Evolutionary conservation across 2,797 vertebrate species (phyloP).

Genomic region (Phataginus tetradactyla): DNA sequence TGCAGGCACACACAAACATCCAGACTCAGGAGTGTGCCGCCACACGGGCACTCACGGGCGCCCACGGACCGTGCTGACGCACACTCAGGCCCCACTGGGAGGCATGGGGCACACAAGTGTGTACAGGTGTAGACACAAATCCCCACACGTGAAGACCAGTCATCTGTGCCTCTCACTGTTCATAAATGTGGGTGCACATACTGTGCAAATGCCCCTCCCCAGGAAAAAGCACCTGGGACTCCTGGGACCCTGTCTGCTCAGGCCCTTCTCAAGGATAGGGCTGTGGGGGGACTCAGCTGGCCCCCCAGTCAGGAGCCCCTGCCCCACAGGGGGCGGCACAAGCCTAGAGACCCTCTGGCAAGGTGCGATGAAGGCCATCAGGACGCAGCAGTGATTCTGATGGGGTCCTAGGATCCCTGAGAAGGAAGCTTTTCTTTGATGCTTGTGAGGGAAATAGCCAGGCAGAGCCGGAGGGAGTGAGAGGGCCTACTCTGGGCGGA

Average conservation of each 20-base stretch:
- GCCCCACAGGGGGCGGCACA: neutral
- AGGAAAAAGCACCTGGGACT: neutral
- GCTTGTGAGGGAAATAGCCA: neutral
- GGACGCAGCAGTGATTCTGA: neutral
- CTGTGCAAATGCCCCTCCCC: neutral
- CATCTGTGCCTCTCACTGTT: neutral
- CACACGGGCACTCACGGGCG: rapidly evolving
- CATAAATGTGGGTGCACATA: neutral
- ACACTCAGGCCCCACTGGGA: neutral
- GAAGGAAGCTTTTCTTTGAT: neutral
- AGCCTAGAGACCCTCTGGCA: neutral
- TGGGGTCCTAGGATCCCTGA: neutral
- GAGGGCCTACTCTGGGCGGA: neutral
- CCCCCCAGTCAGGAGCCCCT: neutral
- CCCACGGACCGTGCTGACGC: neutral
- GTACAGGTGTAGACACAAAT: too few relatives aligned
- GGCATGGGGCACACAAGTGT: rapidly evolving
- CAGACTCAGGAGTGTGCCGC: neutral
- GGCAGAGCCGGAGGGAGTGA: neutral
- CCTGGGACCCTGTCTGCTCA: neutral
- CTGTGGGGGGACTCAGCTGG: neutral
- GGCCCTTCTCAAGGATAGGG: neutral
- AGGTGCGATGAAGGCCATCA: neutral
- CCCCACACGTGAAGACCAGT: neutral
- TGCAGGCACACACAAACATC: neutral